Evolutionary conservation across 2,113 vertebrate species (phyloP).

Genomic region (Alces alces): DNA sequence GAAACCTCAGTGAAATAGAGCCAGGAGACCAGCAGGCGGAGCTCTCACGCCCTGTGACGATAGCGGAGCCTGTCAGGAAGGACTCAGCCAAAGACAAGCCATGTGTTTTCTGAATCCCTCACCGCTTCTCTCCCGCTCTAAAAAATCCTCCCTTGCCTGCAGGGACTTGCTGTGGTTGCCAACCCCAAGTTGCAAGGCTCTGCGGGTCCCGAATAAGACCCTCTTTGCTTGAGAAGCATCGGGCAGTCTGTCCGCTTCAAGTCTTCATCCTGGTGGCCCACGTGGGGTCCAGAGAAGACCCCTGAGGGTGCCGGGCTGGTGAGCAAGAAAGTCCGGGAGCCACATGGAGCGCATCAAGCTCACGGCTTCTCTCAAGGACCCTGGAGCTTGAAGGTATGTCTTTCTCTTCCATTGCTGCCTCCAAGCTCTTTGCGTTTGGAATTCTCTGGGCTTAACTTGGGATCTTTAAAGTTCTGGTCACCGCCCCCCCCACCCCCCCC

Average conservation of each 20-base stretch:
- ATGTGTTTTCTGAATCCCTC: neutral
- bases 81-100: neutral
- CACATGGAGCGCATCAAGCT: neutral
- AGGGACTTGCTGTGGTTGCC: neutral
- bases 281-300: neutral
- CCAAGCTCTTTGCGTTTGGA: neutral
- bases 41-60: neutral
- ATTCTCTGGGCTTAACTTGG: neutral
- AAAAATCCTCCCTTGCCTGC: neutral
- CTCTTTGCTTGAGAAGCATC: neutral
- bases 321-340: neutral
- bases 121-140: neutral
- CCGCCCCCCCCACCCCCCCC: rapidly evolving
- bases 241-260: neutral
- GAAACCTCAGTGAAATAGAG: neutral
- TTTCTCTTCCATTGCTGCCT: neutral
- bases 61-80: neutral
- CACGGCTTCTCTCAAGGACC: neutral
- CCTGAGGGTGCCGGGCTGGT: neutral
- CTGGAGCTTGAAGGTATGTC: neutral
- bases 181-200: neutral
- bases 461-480: neutral
- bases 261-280: neutral
- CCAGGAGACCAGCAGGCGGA: neutral
- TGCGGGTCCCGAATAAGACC: neutral